phyloP scores from a whole-genome alignment of 2,797 vertebrate species.

The Bradypodion ventrale region DNA sequence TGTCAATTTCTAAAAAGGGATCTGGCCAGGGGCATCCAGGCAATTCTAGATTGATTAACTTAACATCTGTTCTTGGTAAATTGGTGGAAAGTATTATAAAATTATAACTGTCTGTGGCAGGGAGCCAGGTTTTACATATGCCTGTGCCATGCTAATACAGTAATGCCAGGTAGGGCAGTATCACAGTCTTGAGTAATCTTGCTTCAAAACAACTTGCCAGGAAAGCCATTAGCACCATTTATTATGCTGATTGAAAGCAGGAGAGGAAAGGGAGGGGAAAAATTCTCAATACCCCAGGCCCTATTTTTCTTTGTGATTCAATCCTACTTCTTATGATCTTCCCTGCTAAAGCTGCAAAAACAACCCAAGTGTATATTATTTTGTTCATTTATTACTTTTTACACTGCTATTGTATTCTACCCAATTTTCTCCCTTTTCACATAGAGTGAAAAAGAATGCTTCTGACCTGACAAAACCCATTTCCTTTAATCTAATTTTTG shows the following conservation, averaged over 20 bases:
- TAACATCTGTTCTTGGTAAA: conserved; percentile 1
- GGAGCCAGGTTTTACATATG: conserved; percentile 30
- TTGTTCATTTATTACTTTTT: conserved; percentile 64
- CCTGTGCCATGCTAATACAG: conserved; percentile 53
- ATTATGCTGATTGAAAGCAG: conserved; percentile 63
- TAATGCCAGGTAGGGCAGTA: conserved; percentile 56
- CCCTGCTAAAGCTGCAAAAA: conserved; percentile 61
- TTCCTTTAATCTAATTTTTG: conserved; percentile 34
- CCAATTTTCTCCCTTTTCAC: conserved; percentile 59
- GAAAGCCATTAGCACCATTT: conserved; percentile 66
- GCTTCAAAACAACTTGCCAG: conserved; percentile 62
- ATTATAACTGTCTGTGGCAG: conserved; percentile 15
- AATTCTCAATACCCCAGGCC: background rate
- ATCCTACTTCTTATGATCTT: conserved; percentile 62
- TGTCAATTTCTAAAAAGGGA: background rate
- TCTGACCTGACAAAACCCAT: conserved; percentile 46
- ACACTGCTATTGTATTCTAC: conserved; percentile 41
- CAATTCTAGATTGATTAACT: background rate
- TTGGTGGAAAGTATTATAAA: conserved; percentile 16
- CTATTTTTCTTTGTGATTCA: conserved; percentile 67
- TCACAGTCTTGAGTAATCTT: conserved; percentile 62
- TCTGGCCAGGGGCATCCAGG: background rate
- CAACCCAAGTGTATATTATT: conserved; percentile 58
- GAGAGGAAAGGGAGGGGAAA: background rate
- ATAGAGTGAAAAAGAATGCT: conserved; percentile 50